Percentiles rank a stretch among this genome's conserved stretches.
Evolutionary conservation across 2,113 vertebrate genomes (phyloP).

Genomic region (Charina bottae): DNA sequence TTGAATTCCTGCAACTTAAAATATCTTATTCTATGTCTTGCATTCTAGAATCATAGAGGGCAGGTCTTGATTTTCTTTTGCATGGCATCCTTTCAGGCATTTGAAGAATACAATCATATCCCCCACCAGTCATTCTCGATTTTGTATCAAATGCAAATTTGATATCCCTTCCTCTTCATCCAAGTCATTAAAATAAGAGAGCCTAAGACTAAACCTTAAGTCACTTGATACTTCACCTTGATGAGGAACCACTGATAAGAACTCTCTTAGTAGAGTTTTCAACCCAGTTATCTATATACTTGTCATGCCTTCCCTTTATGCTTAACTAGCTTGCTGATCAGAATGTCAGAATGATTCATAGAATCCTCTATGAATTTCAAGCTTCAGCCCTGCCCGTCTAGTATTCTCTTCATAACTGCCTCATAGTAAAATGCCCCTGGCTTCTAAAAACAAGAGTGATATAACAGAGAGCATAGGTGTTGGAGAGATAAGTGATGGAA

Average conservation of each 20-base stretch:
- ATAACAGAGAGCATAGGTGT: neutral
- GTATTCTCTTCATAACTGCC: neutral
- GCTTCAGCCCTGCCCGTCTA: neutral
- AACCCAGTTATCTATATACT: neutral
- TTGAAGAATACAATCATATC: neutral
- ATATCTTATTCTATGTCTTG: neutral
- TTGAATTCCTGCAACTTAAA: neutral
- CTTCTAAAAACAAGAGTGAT: neutral
- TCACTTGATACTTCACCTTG: neutral
- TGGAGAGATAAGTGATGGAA: neutral
- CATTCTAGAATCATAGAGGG: neutral
- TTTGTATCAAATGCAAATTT: neutral
- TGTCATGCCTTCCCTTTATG: neutral
- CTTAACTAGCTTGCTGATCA: neutral
- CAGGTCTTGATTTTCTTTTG: neutral
- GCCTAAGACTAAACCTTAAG: neutral
- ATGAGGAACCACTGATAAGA: neutral
- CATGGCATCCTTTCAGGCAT: neutral
- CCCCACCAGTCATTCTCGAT: neutral
- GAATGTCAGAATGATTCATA: neutral
- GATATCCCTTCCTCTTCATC: neutral
- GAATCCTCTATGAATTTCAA: neutral
- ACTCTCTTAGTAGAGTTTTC: neutral
- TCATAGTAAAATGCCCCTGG: neutral
- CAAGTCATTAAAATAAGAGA: neutral